phyloP scores from a whole-genome alignment of 2,113 vertebrate species.

The Nestor notabilis region DNA sequence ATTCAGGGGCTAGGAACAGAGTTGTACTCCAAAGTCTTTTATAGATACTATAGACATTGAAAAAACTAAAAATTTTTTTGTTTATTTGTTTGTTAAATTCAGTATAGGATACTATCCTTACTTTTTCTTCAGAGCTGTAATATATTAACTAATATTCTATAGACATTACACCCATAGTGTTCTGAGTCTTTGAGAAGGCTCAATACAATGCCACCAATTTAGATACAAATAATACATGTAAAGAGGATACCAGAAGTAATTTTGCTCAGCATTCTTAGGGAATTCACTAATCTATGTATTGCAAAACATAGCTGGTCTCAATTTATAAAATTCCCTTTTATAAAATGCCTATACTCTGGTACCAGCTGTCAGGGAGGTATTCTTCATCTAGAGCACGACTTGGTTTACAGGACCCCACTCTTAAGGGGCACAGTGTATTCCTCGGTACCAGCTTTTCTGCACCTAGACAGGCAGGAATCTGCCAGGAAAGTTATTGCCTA shows the following conservation, averaged over 20 bases:
- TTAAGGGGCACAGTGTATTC: neutral
- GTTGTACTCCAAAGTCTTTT: neutral
- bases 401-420: rapidly evolving
- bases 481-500: neutral
- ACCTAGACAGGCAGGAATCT: neutral
- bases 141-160: neutral
- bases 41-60: neutral
- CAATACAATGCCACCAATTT: neutral
- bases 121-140: neutral
- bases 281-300: neutral
- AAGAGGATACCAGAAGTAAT: neutral
- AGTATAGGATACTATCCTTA: neutral
- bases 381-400: neutral
- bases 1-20: neutral
- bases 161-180: neutral
- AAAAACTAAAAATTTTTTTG: neutral
- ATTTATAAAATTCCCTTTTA: neutral
- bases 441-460: neutral
- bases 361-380: neutral
- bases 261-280: neutral
- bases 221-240: neutral
- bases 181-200: neutral
- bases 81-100: neutral
- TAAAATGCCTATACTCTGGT: neutral
- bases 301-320: neutral